phyloP scores from a whole-genome alignment of 2,113 vertebrate genomes.

The Hyperopisus bebe region DNA sequence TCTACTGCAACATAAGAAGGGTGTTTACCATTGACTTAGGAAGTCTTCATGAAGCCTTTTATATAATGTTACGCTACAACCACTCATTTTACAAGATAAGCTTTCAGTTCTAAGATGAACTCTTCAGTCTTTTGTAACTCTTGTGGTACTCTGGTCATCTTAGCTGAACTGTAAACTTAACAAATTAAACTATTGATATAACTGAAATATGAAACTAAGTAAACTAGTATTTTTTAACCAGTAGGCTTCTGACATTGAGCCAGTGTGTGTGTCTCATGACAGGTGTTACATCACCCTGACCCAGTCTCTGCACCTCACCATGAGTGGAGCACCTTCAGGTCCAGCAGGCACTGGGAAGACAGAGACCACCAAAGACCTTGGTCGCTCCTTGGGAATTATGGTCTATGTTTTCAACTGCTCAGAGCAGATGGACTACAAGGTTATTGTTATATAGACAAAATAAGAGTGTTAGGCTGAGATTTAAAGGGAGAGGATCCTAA shows the following conservation, averaged over 20 bases:
- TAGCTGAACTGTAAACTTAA: neutral
- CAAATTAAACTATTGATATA: neutral
- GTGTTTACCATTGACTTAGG: neutral
- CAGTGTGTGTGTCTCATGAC: neutral
- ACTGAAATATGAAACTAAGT: neutral
- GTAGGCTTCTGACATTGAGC: neutral
- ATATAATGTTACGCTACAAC: neutral
- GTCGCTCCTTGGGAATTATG: slow-evolving; percentile 63
- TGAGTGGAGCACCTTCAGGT: slow-evolving; percentile 59
- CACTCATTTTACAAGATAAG: neutral
- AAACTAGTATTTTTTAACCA: neutral
- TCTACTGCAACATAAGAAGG: neutral
- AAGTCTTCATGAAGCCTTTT: neutral
- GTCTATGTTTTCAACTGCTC: slow-evolving; percentile 72
- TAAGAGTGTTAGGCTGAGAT: neutral
- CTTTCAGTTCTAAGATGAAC: neutral
- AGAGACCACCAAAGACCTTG: slow-evolving; percentile 66
- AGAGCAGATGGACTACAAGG: slow-evolving; percentile 73
- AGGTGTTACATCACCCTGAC: slow-evolving; percentile 67
- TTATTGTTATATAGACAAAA: slow-evolving; percentile 23
- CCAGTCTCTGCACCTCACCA: slow-evolving; percentile 55
- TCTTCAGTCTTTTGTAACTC: neutral
- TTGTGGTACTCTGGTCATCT: neutral
- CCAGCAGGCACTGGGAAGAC: slow-evolving; percentile 62
- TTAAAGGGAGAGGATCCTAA: neutral